Evolutionary conservation across 2,797 vertebrate genomes (phyloP).

Genomic region (Tragelaphus oryx): DNA sequence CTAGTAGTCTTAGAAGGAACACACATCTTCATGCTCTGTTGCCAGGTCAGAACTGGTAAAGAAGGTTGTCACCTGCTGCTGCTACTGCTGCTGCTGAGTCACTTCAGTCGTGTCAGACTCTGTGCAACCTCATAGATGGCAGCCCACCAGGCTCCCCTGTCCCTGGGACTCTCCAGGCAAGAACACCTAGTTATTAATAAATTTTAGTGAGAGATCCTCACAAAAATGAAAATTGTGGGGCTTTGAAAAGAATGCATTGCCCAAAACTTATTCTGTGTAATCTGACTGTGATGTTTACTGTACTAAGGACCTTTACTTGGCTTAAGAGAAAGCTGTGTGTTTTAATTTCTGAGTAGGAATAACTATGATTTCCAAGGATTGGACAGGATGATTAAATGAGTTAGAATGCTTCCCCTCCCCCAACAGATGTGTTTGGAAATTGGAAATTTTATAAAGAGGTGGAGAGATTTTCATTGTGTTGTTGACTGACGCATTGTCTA

Average conservation of each 20-base stretch:
- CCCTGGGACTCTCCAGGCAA: too few species aligned
- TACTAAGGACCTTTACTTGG: neutral
- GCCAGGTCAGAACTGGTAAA: neutral
- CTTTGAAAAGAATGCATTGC: neutral
- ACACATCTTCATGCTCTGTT: neutral
- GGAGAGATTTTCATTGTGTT: neutral
- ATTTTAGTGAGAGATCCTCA: constrained; percentile 15
- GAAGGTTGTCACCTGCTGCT: neutral
- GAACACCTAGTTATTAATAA: neutral
- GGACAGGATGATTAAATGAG: constrained; percentile 8
- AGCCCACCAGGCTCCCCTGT: too few species aligned
- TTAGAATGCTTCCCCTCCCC: neutral
- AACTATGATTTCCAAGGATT: neutral
- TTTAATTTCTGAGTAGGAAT: constrained; percentile 25
- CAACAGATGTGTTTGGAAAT: neutral
- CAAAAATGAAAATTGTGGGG: neutral
- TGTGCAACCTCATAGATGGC: too few species aligned
- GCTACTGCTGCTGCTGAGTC: too few species aligned
- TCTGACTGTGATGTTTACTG: neutral
- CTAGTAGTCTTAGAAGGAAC: neutral
- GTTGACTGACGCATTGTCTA: neutral
- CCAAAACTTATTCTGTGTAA: neutral
- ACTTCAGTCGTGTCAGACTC: too few species aligned
- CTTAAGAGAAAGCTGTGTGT: neutral
- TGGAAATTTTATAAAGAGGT: constrained; percentile 15